These are phyloP conservation scores for Poecilobothrus nobilitatus DNA, from an alignment of 2,888 invertebrate genomes.

Conservation along the genomic window DNA sequence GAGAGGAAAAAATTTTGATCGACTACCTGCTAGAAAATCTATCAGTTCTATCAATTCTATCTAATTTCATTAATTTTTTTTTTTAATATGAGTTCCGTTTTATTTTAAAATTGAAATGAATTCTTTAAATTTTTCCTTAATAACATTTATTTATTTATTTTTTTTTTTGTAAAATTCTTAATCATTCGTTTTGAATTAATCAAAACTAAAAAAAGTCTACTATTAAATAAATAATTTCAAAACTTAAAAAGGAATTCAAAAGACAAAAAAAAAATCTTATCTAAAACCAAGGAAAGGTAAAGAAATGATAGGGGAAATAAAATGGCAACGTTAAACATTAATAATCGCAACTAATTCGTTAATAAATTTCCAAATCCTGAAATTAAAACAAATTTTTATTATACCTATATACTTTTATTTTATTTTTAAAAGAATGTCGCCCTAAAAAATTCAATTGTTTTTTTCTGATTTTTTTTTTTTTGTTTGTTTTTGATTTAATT, in stretches of 20 bases:
- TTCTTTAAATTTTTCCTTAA: background rate
- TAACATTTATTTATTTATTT: background rate
- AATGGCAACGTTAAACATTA: background rate
- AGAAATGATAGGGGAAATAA: background rate
- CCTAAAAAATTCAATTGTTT: background rate
- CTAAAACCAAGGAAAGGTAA: background rate
- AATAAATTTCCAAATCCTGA: background rate
- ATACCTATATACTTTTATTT: no score
- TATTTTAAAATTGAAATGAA: background rate
- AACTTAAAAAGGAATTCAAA: background rate
- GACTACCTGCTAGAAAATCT: no score
- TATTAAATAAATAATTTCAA: background rate
- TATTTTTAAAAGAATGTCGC: background rate
- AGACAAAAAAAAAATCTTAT: background rate
- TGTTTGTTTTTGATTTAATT: background rate
- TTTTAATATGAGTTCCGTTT: no score
- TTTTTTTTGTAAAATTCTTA: background rate
- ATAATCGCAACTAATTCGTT: constrained; percentile 4
- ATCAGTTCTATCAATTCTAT: no score
- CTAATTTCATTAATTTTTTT: no score
- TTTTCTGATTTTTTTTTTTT: background rate
- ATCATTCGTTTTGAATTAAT: background rate
- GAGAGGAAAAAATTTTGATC: no score
- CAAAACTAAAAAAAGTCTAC: background rate
- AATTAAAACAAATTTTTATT: no score